phyloP scores from a whole-genome alignment of 35 echinoderm and acorn worm genomes.

The Patiria miniata region DNA sequence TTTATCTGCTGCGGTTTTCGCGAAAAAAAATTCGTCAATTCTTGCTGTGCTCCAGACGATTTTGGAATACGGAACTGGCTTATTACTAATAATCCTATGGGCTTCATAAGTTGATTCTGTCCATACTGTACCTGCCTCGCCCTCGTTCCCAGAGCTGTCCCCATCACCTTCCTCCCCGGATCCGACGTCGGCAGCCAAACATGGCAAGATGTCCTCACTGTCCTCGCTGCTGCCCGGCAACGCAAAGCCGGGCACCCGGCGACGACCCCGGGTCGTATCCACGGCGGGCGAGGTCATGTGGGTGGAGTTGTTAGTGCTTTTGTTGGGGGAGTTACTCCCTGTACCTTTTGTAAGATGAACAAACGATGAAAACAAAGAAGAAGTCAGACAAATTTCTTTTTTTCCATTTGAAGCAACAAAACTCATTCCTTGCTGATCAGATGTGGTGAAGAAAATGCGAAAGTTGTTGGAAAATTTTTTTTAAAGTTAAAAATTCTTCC shows the following conservation, averaged over 20 bases:
- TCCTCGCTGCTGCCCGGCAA: conserved; percentile 83
- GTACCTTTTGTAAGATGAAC: no score
- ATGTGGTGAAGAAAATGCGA: no score
- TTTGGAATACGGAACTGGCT: no score
- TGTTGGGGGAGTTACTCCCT: conserved; percentile 40
- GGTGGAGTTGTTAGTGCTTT: conserved; percentile 77
- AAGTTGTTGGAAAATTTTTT: no score
- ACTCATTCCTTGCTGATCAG: no score
- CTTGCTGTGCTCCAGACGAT: no score
- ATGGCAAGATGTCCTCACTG: conserved; percentile 13
- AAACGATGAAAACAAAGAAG: no score
- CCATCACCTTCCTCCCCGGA: conserved; percentile 43
- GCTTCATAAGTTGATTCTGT: background rate
- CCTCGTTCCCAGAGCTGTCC: conserved; percentile 29
- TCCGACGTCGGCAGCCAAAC: conserved; percentile 23
- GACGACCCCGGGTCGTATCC: conserved; percentile 10
- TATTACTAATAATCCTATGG: no score
- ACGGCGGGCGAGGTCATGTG: conserved; percentile 35
- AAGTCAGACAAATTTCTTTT: no score
- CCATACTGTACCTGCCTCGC: background rate
- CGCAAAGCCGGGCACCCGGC: conserved; percentile 52
- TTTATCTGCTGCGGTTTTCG: no score
- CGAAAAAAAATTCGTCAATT: no score
- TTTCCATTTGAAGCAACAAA: background rate
- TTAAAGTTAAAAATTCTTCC: no score